These are phyloP conservation scores for Calycopis cecrops DNA, from an alignment of 1,140 invertebrate genomes.

Conservation along the genomic window DNA sequence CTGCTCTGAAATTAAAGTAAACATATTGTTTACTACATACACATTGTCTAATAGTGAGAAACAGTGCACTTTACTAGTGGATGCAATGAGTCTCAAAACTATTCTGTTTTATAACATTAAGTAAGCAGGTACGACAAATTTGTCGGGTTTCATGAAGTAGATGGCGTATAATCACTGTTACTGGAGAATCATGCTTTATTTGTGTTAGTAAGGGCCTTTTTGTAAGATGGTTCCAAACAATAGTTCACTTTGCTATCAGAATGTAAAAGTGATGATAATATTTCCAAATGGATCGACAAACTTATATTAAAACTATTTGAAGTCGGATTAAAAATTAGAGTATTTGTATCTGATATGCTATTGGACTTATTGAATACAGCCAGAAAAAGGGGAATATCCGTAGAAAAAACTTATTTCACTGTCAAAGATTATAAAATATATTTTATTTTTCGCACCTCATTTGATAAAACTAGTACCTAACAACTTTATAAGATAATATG, in stretches of 20 bases:
- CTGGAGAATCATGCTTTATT: conserved; percentile 24
- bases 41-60: conserved; percentile 26
- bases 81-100: conserved; percentile 25
- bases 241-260: no score
- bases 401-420: conserved; percentile 23
- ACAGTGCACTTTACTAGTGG: conserved; percentile 24
- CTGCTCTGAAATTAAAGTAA: conserved; percentile 23
- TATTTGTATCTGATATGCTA: conserved; percentile 21
- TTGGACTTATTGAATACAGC: conserved; percentile 21
- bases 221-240: no score
- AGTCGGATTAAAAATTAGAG: conserved; percentile 26
- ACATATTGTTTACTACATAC: no score
- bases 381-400: conserved; percentile 13
- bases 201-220: conserved; percentile 27
- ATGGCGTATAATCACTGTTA: no score
- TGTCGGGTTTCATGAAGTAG: no score
- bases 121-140: no score
- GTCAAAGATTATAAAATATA: no score
- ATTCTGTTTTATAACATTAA: no score
- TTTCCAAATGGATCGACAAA: no score
- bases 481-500: conserved; percentile 12
- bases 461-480: conserved; percentile 22
- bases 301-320: conserved; percentile 20
- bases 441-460: conserved; percentile 24
- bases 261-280: no score